A percentile compares a stretch with the other conserved stretches of the same genome.
These are phyloP conservation scores for Neuroscelio doddi DNA, from an alignment of 2,888 invertebrate species.

Conservation along the genomic window DNA sequence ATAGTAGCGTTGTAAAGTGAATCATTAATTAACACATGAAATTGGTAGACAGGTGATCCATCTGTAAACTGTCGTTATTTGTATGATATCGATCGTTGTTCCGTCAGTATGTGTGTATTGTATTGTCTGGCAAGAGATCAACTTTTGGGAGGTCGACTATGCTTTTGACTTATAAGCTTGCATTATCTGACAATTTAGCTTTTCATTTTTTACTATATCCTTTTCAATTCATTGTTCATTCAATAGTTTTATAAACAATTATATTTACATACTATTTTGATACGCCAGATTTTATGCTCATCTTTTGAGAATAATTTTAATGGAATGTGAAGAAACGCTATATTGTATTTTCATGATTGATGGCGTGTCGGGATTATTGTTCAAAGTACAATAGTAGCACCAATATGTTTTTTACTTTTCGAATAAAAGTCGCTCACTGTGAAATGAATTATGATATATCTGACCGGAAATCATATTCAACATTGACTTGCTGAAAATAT, in stretches of 20 bases:
- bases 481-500: background rate
- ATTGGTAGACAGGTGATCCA: slow-evolving; percentile 40
- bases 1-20: slow-evolving; percentile 54
- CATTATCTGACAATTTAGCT: slow-evolving; percentile 33
- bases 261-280: slow-evolving; percentile 22
- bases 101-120: slow-evolving; percentile 43
- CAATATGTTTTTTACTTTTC: slow-evolving; percentile 15
- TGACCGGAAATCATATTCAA: background rate
- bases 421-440: slow-evolving; percentile 13
- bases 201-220: background rate
- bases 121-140: slow-evolving; percentile 42
- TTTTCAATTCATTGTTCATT: too few relatives aligned
- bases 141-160: slow-evolving; percentile 27
- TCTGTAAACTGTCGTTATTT: slow-evolving; percentile 47
- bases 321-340: slow-evolving; percentile 29
- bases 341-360: slow-evolving; percentile 21
- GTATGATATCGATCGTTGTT: slow-evolving; percentile 49
- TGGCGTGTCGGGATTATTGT: slow-evolving; percentile 13
- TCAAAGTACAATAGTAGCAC: slow-evolving; percentile 5
- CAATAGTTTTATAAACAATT: too few relatives aligned
- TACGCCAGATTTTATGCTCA: background rate
- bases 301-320: background rate
- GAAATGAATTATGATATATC: slow-evolving; percentile 18
- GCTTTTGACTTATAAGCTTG: slow-evolving; percentile 37
- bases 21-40: slow-evolving; percentile 44